A percentile compares a stretch with the other conserved stretches of the same genome.
phyloP scores from a whole-genome alignment of 2,888 invertebrate genomes.

The Synanthedon andrenaeformis region DNA sequence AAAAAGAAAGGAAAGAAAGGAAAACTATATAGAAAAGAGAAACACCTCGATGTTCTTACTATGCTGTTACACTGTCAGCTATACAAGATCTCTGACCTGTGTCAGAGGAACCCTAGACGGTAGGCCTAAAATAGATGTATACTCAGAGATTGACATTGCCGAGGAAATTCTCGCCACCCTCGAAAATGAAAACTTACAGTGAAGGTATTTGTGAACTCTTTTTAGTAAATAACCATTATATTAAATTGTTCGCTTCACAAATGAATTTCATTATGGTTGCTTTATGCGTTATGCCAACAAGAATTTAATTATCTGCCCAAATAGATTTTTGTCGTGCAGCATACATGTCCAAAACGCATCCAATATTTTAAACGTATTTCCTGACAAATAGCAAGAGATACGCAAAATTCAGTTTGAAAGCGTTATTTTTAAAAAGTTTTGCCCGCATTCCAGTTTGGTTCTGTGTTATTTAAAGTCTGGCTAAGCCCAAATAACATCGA shows the following conservation, averaged over 20 bases:
- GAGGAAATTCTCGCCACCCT: background rate
- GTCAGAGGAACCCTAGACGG: no score
- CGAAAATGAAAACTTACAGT: background rate
- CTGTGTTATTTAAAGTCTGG: background rate
- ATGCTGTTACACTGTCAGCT: no score
- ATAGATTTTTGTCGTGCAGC: conserved; percentile 29
- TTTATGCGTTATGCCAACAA: conserved; percentile 33
- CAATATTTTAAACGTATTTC: conserved; percentile 10
- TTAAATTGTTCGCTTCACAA: background rate
- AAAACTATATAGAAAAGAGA: no score
- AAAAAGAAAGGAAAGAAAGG: no score
- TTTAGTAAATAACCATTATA: background rate
- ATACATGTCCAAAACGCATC: conserved; percentile 15
- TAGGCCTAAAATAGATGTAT: no score
- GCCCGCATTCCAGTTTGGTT: no score
- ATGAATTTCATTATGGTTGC: conserved; percentile 21
- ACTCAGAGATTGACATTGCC: background rate
- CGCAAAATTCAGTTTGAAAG: background rate
- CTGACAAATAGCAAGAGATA: background rate
- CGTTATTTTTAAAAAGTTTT: background rate
- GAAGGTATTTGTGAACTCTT: background rate
- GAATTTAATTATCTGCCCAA: conserved; percentile 54
- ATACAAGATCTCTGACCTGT: no score
- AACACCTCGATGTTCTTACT: no score
- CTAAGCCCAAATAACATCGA: background rate